These are phyloP conservation scores for Miichthys miiuy DNA, from an alignment of 2,797 vertebrate species.

Conservation along the genomic window DNA sequence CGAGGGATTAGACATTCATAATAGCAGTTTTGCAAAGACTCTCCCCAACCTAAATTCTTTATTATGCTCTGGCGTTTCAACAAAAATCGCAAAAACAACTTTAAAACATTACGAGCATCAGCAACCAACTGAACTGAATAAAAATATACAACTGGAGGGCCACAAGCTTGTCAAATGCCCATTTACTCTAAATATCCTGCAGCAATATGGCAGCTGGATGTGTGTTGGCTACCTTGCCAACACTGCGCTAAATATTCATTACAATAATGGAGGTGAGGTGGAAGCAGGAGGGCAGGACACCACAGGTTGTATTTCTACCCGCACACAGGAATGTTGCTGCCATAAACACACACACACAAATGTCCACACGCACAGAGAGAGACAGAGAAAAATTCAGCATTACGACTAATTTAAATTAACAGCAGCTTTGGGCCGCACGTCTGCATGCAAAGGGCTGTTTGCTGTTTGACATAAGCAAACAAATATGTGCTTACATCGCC, in stretches of 20 bases:
- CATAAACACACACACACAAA: constrained; percentile 23
- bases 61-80: background rate
- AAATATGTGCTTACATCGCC: constrained; percentile 23
- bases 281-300: constrained; percentile 34
- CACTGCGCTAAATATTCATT: constrained; percentile 69
- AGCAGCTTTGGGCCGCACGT: constrained; percentile 9
- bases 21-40: background rate
- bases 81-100: constrained; percentile 2
- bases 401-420: constrained; percentile 35
- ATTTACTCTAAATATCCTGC: background rate
- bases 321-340: constrained; percentile 19
- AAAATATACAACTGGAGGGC: constrained; percentile 5
- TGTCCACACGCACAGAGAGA: constrained; percentile 1
- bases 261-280: constrained; percentile 58
- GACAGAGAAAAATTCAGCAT: constrained; percentile 19
- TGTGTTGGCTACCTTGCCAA: constrained; percentile 32
- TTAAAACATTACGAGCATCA: background rate
- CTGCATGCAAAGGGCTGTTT: background rate
- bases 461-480: constrained; percentile 38
- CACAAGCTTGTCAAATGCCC: constrained; percentile 18
- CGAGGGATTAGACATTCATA: background rate
- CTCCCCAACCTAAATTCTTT: background rate
- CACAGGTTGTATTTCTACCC: constrained; percentile 34
- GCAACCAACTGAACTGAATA: background rate
- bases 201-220: constrained; percentile 20